phyloP scores from a whole-genome alignment of 1,140 invertebrate species.

The Cherax destructor region DNA sequence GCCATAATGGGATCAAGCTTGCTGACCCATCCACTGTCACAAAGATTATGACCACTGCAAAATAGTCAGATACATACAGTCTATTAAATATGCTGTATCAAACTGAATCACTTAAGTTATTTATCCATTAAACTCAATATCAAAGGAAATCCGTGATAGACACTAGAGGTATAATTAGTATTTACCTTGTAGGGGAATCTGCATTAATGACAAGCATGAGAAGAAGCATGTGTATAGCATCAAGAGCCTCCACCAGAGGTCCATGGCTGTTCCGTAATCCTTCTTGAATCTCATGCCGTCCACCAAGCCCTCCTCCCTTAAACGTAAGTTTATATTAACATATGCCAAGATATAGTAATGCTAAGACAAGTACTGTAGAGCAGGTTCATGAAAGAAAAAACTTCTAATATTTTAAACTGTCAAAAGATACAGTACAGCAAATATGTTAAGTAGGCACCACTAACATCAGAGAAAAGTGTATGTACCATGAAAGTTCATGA shows the following conservation, averaged over 20 bases:
- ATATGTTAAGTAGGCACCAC: too few relatives aligned
- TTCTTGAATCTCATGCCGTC: constrained; percentile 44
- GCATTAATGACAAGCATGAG: constrained; percentile 49
- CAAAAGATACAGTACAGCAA: too few relatives aligned
- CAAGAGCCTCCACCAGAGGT: constrained; percentile 44
- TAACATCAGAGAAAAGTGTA: too few relatives aligned
- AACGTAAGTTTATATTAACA: background rate
- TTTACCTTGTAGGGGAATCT: constrained; percentile 40
- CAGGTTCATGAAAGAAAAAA: too few relatives aligned
- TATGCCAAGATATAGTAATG: too few relatives aligned
- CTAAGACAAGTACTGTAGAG: too few relatives aligned
- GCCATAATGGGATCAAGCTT: constrained; percentile 57
- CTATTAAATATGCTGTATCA: too few relatives aligned
- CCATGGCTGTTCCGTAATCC: constrained; percentile 33
- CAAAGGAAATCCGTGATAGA: background rate
- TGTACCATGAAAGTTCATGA: too few relatives aligned
- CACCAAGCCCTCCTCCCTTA: constrained; percentile 44
- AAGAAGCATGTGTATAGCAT: constrained; percentile 38
- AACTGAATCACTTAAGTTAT: too few relatives aligned
- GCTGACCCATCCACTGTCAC: constrained; percentile 40
- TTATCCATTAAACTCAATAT: background rate
- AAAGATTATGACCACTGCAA: constrained; percentile 52
- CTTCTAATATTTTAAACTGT: too few relatives aligned
- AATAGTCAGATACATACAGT: too few relatives aligned
- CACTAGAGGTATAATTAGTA: background rate